These are phyloP conservation scores for Dipodomys spectabilis DNA, from an alignment of 2,113 vertebrate species.

Conservation along the genomic window DNA sequence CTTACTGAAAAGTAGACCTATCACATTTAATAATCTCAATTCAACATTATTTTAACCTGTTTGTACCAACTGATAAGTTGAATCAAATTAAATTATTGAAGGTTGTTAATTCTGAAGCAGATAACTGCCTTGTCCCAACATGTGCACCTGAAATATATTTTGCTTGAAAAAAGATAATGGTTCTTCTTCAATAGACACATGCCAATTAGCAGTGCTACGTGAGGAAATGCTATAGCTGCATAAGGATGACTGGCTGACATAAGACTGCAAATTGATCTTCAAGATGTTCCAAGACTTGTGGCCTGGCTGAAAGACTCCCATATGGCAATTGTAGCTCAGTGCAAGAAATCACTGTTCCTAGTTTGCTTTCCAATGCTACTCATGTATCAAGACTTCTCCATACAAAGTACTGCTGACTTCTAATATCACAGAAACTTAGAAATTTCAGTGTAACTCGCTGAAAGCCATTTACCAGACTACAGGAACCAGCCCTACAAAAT, in stretches of 20 bases:
- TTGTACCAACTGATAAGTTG: background rate
- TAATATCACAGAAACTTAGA: background rate
- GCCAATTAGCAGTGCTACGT: slow-evolving; percentile 28
- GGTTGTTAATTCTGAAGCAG: slow-evolving; percentile 53
- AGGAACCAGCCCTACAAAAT: background rate
- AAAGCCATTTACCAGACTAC: background rate
- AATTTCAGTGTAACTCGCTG: background rate
- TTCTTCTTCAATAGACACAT: slow-evolving; percentile 60
- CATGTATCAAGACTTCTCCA: fast-evolving
- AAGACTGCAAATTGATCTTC: slow-evolving; percentile 63
- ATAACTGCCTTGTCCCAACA: slow-evolving; percentile 1
- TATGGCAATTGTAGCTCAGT: slow-evolving; percentile 9
- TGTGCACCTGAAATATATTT: slow-evolving; percentile 80
- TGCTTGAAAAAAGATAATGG: slow-evolving; percentile 75
- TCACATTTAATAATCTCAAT: slow-evolving; percentile 40
- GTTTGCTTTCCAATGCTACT: slow-evolving; percentile 21
- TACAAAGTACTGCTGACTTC: background rate
- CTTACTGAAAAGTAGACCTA: background rate
- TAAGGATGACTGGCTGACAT: slow-evolving; percentile 32
- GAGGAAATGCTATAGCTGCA: slow-evolving; percentile 65
- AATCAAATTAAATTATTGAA: slow-evolving; percentile 51
- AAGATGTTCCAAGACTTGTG: slow-evolving; percentile 17
- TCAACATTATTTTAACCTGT: slow-evolving; percentile 3
- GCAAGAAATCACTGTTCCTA: background rate
- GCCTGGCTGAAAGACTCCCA: background rate